Percentiles rank a stretch among this genome's conserved stretches.
Conservation (phyloP, 2,797 vertebrate species). For the Leptodactylus fallax region DNA sequence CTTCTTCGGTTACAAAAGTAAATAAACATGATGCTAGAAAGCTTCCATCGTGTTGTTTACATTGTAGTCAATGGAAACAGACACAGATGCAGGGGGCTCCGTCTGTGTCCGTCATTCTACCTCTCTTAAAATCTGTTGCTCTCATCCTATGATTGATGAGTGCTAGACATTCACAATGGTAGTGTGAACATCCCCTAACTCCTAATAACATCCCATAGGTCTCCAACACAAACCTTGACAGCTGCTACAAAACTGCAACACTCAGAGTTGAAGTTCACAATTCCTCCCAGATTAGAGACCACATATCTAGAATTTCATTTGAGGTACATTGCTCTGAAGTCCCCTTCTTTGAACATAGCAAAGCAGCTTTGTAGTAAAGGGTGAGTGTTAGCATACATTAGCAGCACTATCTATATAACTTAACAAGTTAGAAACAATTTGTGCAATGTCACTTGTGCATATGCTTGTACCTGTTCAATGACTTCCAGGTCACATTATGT, state of each 20-base stretch:
- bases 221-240: not conserved
- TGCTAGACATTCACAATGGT: no score
- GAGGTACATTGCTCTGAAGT: not conserved
- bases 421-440: not conserved
- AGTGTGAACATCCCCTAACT: no score
- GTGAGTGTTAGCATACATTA: not conserved
- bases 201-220: not conserved
- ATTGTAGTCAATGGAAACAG: no score
- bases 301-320: not conserved
- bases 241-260: no score
- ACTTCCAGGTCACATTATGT: conserved; percentile 40
- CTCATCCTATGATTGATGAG: no score
- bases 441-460: conserved; percentile 20
- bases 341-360: not conserved
- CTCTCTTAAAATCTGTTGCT: no score
- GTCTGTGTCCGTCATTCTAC: no score
- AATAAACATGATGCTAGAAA: no score
- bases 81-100: no score
- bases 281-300: not conserved
- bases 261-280: not conserved
- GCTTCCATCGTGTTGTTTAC: no score
- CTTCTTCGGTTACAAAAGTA: no score
- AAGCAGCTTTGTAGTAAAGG: not conserved
- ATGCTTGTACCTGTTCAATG: conserved; percentile 20
- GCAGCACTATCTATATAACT: not conserved